Conservation (phyloP, 2,888 invertebrate genomes). For the Seira ritae region DNA sequence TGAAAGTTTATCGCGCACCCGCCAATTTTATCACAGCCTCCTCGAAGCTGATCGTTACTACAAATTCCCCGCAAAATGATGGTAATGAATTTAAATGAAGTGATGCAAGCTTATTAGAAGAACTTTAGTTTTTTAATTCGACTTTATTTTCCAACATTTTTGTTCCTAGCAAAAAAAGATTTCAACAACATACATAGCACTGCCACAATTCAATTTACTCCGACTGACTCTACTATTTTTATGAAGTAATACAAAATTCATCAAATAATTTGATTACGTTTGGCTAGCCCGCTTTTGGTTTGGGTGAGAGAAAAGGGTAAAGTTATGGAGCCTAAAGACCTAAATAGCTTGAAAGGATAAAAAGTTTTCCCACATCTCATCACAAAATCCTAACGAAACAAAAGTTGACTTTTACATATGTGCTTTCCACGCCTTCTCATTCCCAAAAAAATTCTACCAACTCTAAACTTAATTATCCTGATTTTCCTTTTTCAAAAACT, state of each 20-base stretch:
- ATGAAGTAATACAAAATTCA: slow-evolving; percentile 7
- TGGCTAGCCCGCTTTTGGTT: neutral
- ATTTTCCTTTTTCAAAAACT: neutral
- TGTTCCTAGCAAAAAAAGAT: neutral
- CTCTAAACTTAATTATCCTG: slow-evolving; percentile 15
- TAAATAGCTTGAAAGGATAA: slow-evolving; percentile 31
- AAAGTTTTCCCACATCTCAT: neutral
- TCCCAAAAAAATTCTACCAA: neutral
- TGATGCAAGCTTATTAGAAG: neutral
- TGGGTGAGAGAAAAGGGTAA: neutral
- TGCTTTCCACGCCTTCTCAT: neutral
- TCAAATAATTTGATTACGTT: slow-evolving; percentile 16
- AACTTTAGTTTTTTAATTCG: neutral
- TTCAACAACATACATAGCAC: too few species aligned
- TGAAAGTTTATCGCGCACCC: neutral
- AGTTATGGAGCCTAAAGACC: slow-evolving; percentile 39
- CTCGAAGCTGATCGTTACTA: neutral
- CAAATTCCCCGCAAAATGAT: neutral
- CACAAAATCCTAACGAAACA: neutral
- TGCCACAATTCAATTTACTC: neutral
- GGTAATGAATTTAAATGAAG: slow-evolving; percentile 12
- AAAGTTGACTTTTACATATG: slow-evolving; percentile 9
- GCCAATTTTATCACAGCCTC: neutral
- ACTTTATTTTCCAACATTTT: neutral
- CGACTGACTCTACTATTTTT: neutral